Evolutionary conservation across 2,888 invertebrate genomes (phyloP), one percentile per base, ranked within the genome.

Genomic region (Pinctada fucata): DNA sequence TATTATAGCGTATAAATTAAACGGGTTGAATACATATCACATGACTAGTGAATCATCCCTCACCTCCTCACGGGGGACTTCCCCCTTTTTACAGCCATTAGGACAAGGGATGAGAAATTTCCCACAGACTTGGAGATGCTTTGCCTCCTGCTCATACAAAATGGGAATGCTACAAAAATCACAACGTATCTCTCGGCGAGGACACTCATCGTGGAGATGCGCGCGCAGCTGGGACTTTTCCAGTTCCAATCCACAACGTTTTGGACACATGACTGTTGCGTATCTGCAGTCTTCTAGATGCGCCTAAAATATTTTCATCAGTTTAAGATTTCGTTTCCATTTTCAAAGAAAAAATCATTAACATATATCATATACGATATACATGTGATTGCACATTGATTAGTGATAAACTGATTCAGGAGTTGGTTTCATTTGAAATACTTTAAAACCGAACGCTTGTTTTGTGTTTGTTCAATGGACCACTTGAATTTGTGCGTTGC

Each of bases 31-130:
- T 31, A 31, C 31, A 31, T 0, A 31, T 31, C 31, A 31, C 31
- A 31, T 31, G 31, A 31, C 31, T 31, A 31, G 31, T 31, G 1
- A 31, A 31, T 31, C 31, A 31, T 31, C 31, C 31, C 31, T 31
- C 67, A 87, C 87, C 83, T 88, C 79, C 71, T 86, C 86, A 68
- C 88, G 75, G 2, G 84, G 77, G 10, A 89, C 83, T 69, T 90
- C 87, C 63, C 84, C 85, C 51, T 84, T 81, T 63, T 83, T 84
- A 70, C 90, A 90, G 6, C 82, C 82, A 80, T 90, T 90, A 1
- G 90, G 90, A 79, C 90, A 90, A 2, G 87, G 80, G 3, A 90
- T 72, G 31, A 83, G 81, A 67, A 90, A 88, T 70, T 85, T 83
- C 10, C 75, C 78, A 76, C 90, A 90, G 3, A 80, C 75, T 16